These are phyloP conservation scores for Oxystoma pomonae DNA, from an alignment of 2,888 invertebrate genomes.

Conservation along the genomic window DNA sequence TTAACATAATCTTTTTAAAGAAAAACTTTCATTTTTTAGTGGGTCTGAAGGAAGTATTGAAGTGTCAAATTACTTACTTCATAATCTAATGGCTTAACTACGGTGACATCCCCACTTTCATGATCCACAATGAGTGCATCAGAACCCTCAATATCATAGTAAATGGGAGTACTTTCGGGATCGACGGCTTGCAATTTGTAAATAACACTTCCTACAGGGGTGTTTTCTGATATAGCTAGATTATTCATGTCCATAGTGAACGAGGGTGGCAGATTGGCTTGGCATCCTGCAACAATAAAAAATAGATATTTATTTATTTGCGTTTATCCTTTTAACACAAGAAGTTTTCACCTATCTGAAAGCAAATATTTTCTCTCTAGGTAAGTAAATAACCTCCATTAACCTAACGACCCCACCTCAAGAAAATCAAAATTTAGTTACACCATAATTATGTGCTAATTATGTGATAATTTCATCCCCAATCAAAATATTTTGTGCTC, in stretches of 20 bases:
- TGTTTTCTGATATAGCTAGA: slow-evolving; percentile 72
- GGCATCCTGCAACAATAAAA: slow-evolving; percentile 41
- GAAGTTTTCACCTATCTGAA: no score
- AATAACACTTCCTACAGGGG: slow-evolving; percentile 73
- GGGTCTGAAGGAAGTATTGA: no score
- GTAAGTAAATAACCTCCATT: no score
- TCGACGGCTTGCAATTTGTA: slow-evolving; percentile 74
- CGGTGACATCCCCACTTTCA: slow-evolving; percentile 71
- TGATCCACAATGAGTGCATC: slow-evolving; percentile 77
- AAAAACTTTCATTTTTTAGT: no score
- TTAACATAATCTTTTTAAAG: no score
- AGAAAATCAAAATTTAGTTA: no score
- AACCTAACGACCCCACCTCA: no score
- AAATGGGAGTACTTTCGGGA: slow-evolving; percentile 73
- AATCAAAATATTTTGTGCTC: no score
- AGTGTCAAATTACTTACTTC: slow-evolving; percentile 63
- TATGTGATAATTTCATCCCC: no score
- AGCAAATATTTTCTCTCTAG: no score
- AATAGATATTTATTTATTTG: neutral
- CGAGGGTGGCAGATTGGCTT: slow-evolving; percentile 64
- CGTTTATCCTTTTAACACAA: no score
- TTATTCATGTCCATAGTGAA: slow-evolving; percentile 76
- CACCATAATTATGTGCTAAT: no score
- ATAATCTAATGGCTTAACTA: slow-evolving; percentile 75
- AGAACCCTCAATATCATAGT: slow-evolving; percentile 71